Evolutionary conservation across 2,888 invertebrate genomes (phyloP), one percentile per base, ranked within the genome.

Genomic region (Drosophila algonquin): DNA sequence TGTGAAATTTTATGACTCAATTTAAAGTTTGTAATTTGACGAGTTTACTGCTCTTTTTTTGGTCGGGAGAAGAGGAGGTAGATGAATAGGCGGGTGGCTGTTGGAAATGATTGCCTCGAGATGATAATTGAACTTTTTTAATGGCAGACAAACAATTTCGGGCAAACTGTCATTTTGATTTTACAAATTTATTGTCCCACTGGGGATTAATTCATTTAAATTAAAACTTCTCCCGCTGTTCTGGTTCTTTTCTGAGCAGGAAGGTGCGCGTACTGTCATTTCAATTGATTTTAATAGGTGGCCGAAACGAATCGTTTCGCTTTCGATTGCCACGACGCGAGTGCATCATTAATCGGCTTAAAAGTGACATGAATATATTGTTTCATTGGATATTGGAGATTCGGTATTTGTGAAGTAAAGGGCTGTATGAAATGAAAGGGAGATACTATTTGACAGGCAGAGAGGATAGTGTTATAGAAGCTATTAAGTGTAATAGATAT

Each of bases 251-350:
- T 4, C 12, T 14, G 12, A 12, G 35, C 35, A 5, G 4, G 12
- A 12, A 12, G 32, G 12, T 14, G 12, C 5, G 12, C 65, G 57
- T 61, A 46, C 59, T 54, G 75, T 65, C 56, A 67, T 75, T 88
- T 83, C 76, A 88, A 86, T 82, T 80, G 76, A 88, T 83, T 88
- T 83, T 69, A 81, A 85, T 87, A 79, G 85, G 69, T 40, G 30
- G 67, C 45, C 27, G 40, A 14, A 14, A 7, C 14, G 57, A 6
- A 10, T 14, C 50, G 57, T 57, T 73, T 59, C 70, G 60, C 30
- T 67, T 67, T 71, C 76, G 54, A 56, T 72, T 63, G 57, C n/a
- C n/a, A n/a, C 7, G 40, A 40, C 40, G n/a, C 40, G 40, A 14
- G 40, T 40, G n/a, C 40, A 73, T 78, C 76, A 87, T 83, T 83